Percentiles rank a stretch among this genome's conserved stretches.
Conservation (phyloP, 1,140 invertebrate genomes). For the Helicoverpa zea region DNA sequence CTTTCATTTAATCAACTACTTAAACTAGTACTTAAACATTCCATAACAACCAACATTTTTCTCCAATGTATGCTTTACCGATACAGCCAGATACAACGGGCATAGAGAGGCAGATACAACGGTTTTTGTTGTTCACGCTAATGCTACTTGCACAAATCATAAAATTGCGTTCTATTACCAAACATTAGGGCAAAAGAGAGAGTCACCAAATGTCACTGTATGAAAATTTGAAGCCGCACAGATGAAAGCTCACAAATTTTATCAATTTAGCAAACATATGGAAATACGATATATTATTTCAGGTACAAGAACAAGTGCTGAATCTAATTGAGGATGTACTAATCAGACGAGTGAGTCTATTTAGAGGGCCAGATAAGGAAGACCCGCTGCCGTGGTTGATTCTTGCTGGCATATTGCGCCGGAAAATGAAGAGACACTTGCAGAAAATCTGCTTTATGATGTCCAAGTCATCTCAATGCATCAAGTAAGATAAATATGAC, state of each 20-base stretch:
- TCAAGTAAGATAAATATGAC: slow-evolving; percentile 66
- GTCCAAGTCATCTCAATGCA: slow-evolving; percentile 64
- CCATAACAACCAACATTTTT: background rate
- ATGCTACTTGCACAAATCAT: no score
- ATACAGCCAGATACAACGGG: no score
- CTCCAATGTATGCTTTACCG: no score
- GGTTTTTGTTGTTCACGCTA: no score
- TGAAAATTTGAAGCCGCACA: no score
- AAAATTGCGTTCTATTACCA: no score
- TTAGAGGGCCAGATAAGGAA: slow-evolving; percentile 45
- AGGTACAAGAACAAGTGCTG: slow-evolving; percentile 82
- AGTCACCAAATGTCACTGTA: no score
- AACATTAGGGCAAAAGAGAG: no score
- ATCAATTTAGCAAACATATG: no score
- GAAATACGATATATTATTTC: background rate
- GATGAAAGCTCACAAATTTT: no score
- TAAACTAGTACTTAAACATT: background rate
- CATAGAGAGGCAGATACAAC: no score
- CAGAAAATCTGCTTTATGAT: slow-evolving; percentile 77
- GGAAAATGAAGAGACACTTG: slow-evolving; percentile 80
- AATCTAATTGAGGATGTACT: slow-evolving; percentile 69
- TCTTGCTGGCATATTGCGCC: slow-evolving; percentile 70
- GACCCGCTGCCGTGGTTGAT: slow-evolving; percentile 77
- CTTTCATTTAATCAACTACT: background rate
- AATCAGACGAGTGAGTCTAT: slow-evolving; percentile 65